Evolutionary conservation across 2,113 vertebrate species (phyloP), one percentile per base, ranked within the genome.

Genomic region (Bubo bubo): DNA sequence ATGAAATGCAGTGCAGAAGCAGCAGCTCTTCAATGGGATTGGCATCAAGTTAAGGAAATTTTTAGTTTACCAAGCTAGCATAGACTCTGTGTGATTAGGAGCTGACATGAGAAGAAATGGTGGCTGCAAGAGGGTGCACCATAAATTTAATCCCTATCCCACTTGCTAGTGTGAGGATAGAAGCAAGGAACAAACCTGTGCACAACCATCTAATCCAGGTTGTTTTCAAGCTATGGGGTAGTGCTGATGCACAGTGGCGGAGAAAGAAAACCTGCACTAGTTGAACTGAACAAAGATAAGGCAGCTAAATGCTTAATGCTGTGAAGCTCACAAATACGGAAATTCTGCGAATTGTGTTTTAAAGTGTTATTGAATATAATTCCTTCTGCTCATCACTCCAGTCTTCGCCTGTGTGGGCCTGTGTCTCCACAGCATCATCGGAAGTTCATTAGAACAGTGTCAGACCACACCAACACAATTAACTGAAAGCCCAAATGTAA

Each of bases 361-460:
- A 23, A 66, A 76, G 53, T 11, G 5, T 3, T 70, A 59, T 5
- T 49, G 14, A 64, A 79, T 27, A 35, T 13, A 79, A 71, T 52
- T 74, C 19, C 43, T 88, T 43, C 26, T 80, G 63, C 37, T 62
- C 4, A 11, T 55, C 32, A 23, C 37, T 35, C 45, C 14, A 35
- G 28, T 12, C 28, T 26, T 74, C 0, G 2, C 26, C 17, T 43
- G 9, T 9, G 23, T 1, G 15, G 16, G 18, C 35, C 4, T 4
- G 17, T 45, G 32, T 58, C 58, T 62, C 62, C 20, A 5, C 49
- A 59, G 26, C 39, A 34, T 26, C 39, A 8, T 2, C 20, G 37
- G n/a, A 43, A 45, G 11, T 20, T 83, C 58, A 41, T 0, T 34
- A 63, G 34, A 88, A 49, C 13, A 21, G 2, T 10, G 20, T 19